Conservation (phyloP, 2,797 vertebrate species). For the Molothrus aeneus region DNA sequence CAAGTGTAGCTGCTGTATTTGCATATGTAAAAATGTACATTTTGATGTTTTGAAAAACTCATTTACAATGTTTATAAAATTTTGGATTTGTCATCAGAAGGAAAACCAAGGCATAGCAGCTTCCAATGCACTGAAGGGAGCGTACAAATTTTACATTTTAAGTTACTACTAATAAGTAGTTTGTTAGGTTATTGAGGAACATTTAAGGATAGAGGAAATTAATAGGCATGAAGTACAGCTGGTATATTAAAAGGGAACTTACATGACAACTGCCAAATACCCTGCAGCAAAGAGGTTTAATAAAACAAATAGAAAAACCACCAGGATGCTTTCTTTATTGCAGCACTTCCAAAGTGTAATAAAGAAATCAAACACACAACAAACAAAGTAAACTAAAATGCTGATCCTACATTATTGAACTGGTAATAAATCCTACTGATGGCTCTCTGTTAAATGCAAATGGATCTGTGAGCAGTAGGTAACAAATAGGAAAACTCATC, state of each 20-base stretch:
- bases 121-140: conserved; percentile 12
- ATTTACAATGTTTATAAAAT: background rate
- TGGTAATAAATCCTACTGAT: conserved; percentile 40
- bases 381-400: conserved; percentile 45
- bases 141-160: background rate
- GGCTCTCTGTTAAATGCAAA: conserved; percentile 22
- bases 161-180: conserved; percentile 68
- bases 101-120: background rate
- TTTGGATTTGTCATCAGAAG: background rate
- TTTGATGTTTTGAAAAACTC: background rate
- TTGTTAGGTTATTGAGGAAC: conserved; percentile 74
- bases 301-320: conserved; percentile 77
- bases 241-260: conserved; percentile 71
- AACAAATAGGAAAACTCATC: conserved; percentile 7
- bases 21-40: accelerated
- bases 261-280: conserved; percentile 75
- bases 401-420: background rate
- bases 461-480: background rate
- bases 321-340: conserved; percentile 76
- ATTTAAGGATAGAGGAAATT: conserved; percentile 75
- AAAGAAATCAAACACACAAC: conserved; percentile 41
- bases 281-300: conserved; percentile 75
- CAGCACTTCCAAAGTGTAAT: conserved; percentile 51
- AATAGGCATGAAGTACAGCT: conserved; percentile 75
- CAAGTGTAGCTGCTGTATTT: background rate